Conservation (phyloP, 1,140 invertebrate genomes). For the Drosophila dunni region DNA sequence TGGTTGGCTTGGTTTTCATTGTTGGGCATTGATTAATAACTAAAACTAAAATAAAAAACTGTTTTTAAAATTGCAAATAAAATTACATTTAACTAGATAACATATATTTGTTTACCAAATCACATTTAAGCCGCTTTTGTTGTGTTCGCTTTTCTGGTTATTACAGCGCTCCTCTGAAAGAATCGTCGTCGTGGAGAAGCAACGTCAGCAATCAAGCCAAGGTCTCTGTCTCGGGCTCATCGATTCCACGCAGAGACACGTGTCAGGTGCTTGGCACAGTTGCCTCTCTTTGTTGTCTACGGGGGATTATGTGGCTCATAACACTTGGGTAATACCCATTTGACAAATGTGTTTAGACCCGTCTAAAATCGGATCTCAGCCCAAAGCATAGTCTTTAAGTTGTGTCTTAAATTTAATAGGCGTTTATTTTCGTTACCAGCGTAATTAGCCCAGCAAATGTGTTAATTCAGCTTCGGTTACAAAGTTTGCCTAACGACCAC, state of each 20-base stretch:
- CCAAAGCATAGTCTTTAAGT: too few species aligned
- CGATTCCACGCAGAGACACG: slow-evolving; percentile 29
- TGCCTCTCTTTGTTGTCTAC: not conserved
- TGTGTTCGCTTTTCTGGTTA: slow-evolving; percentile 16
- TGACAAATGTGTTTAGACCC: not conserved
- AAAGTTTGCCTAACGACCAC: slow-evolving; percentile 16
- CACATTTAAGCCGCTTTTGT: slow-evolving; percentile 8
- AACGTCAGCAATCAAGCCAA: slow-evolving; percentile 28
- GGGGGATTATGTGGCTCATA: slow-evolving; percentile 8
- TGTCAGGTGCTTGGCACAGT: slow-evolving; percentile 14
- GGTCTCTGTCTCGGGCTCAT: slow-evolving; percentile 20
- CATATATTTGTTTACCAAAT: slow-evolving; percentile 6
- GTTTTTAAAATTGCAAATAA: slow-evolving; percentile 59
- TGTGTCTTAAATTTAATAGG: too few species aligned
- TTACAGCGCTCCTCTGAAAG: too few species aligned
- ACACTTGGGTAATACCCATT: not conserved
- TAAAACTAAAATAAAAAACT: slow-evolving; percentile 40
- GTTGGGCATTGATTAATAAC: slow-evolving; percentile 63
- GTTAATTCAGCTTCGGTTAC: slow-evolving; percentile 12
- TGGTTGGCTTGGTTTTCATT: slow-evolving; percentile 66
- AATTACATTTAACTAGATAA: slow-evolving; percentile 40
- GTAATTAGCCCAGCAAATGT: slow-evolving; percentile 1
- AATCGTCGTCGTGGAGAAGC: not conserved
- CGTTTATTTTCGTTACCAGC: too few species aligned
- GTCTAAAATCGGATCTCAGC: too few species aligned